Conservation (phyloP, 2,113 vertebrate species). For the Psammodynastes pulverulentus region DNA sequence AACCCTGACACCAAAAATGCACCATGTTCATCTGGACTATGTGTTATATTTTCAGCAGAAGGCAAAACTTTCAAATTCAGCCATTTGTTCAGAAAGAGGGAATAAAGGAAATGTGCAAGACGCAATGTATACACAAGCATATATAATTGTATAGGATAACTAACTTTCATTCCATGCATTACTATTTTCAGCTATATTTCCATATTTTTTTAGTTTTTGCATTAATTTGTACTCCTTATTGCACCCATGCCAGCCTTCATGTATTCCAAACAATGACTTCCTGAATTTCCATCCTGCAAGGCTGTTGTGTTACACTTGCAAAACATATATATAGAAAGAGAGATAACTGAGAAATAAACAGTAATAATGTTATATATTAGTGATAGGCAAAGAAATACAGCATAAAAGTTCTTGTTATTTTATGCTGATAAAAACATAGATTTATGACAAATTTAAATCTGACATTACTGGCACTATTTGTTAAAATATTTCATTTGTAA, state of each 20-base stretch:
- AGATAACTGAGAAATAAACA: background rate
- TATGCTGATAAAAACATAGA: background rate
- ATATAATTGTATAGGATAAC: background rate
- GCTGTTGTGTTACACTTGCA: background rate
- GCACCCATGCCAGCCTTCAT: background rate
- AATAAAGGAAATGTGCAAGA: background rate
- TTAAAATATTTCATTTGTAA: background rate
- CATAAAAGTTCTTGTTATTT: background rate
- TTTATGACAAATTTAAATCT: background rate
- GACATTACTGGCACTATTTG: background rate
- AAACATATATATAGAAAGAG: background rate
- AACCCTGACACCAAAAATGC: slow-evolving; percentile 57
- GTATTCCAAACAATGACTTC: background rate
- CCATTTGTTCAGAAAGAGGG: slow-evolving; percentile 61
- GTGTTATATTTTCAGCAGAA: slow-evolving; percentile 50
- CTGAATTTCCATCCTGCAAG: background rate
- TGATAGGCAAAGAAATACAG: background rate
- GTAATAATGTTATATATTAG: background rate
- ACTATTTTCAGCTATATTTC: background rate
- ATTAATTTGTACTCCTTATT: background rate
- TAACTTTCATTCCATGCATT: background rate
- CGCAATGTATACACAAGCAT: too few relatives aligned
- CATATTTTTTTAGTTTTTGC: slow-evolving; percentile 4
- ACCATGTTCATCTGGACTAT: slow-evolving; percentile 67
- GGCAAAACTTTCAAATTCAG: slow-evolving; percentile 61